phyloP scores from a whole-genome alignment of 37 sponge, comb jelly and placozoan species.

The Bolinopsis microptera region DNA sequence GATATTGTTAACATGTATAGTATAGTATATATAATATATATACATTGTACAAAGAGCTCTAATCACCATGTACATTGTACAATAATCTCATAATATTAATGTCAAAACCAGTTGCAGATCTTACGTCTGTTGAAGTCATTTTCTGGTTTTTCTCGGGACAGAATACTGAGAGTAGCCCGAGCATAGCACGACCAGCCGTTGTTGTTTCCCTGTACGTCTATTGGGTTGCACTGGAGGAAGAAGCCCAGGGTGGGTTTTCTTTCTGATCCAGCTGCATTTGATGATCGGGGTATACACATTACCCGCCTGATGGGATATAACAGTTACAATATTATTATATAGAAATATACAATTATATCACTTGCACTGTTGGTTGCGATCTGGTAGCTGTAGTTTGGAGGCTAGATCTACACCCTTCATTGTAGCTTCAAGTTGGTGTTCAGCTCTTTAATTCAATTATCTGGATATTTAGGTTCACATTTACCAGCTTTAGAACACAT shows the following conservation, averaged over 20 bases:
- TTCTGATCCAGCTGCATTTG: constrained; percentile 54
- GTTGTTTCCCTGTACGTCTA: constrained; percentile 70
- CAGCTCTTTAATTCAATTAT: too few relatives aligned
- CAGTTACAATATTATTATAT: neutral
- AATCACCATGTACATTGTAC: constrained; percentile 19
- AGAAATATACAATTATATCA: neutral
- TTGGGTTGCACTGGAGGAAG: constrained; percentile 93
- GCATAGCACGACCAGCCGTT: constrained; percentile 85
- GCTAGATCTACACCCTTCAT: too few relatives aligned
- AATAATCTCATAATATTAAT: neutral
- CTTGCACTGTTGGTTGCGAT: neutral
- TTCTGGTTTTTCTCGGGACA: constrained; percentile 68
- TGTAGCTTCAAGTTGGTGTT: too few relatives aligned
- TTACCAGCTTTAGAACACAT: too few relatives aligned
- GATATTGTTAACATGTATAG: constrained; percentile 13
- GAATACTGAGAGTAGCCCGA: constrained; percentile 74
- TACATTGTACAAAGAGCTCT: neutral
- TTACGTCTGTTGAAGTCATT: constrained; percentile 71
- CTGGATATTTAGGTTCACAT: too few relatives aligned
- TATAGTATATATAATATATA: neutral
- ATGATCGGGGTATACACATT: constrained; percentile 77
- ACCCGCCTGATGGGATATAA: constrained; percentile 78
- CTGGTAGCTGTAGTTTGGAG: too few relatives aligned
- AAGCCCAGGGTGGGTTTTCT: constrained; percentile 76
- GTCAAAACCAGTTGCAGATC: neutral